A percentile compares a stretch with the other conserved stretches of the same genome.
Conservation (phyloP, 2,888 invertebrate species). For the Melanostoma mellinum region DNA sequence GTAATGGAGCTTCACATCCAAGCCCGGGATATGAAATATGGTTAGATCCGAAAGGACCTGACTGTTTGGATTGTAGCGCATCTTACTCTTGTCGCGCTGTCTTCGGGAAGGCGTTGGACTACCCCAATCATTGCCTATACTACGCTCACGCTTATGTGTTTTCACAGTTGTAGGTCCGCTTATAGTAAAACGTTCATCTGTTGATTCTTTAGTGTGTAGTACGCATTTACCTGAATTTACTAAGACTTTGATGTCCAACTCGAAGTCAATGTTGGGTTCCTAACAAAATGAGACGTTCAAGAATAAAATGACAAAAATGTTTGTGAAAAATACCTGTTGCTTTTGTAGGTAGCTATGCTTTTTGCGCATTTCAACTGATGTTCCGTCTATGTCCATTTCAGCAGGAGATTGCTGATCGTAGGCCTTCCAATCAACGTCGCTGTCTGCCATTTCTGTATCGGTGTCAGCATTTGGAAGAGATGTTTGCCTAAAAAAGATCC, state of each 20-base stretch:
- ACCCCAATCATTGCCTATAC: conserved; percentile 82
- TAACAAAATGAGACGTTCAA: conserved; percentile 80
- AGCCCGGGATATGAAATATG: conserved; percentile 94
- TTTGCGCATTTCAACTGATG: conserved; percentile 85
- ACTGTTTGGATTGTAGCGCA: conserved; percentile 81
- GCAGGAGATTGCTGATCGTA: conserved; percentile 78
- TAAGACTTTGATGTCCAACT: conserved; percentile 96
- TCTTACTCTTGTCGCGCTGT: conserved; percentile 81
- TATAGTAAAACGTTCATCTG: conserved; percentile 85
- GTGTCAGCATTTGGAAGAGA: conserved; percentile 90
- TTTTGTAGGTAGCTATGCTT: conserved; percentile 82
- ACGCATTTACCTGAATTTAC: conserved; percentile 99
- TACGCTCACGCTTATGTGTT: conserved; percentile 80
- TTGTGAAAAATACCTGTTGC: conserved; percentile 74
- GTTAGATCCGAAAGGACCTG: conserved; percentile 89
- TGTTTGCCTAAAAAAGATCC: conserved; percentile 84
- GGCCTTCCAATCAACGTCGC: conserved; percentile 79
- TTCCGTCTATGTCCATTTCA: conserved; percentile 85
- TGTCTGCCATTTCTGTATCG: conserved; percentile 86
- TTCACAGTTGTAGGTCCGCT: conserved; percentile 77
- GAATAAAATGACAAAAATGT: background rate
- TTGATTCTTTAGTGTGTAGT: conserved; percentile 93
- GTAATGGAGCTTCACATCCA: conserved; percentile 94
- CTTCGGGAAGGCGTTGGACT: conserved; percentile 83
- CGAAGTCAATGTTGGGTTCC: conserved; percentile 97